Evolutionary conservation across 1,140 invertebrate species (phyloP).

Genomic region (Tetramorium simillimum): DNA sequence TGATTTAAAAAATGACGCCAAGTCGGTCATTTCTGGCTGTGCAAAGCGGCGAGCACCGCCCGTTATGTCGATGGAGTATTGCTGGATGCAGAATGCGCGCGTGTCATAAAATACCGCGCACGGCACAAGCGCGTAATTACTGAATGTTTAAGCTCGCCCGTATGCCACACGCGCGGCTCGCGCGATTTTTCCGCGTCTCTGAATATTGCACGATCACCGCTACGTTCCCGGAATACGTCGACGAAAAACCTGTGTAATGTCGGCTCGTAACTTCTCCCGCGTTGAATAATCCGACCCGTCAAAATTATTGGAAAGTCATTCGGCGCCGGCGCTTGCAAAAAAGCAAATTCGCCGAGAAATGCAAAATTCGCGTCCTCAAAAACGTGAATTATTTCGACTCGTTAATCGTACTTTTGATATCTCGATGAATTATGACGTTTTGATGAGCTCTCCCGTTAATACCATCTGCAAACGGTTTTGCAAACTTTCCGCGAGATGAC

Average conservation of each 20-base stretch:
- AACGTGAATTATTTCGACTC: slow-evolving; percentile 53
- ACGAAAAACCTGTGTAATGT: slow-evolving; percentile 40
- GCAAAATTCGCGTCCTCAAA: slow-evolving; percentile 42
- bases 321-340: slow-evolving; percentile 15
- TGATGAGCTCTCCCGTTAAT: slow-evolving; percentile 37
- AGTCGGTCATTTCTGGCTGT: slow-evolving; percentile 40
- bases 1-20: slow-evolving; percentile 9
- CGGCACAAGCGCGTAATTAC: slow-evolving; percentile 67
- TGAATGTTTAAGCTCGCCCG: slow-evolving; percentile 59
- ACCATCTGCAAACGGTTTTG: slow-evolving; percentile 13
- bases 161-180: slow-evolving; percentile 32
- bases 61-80: slow-evolving; percentile 67
- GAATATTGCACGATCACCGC: slow-evolving; percentile 45
- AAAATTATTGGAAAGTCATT: slow-evolving; percentile 61
- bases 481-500: neutral
- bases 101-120: slow-evolving; percentile 60
- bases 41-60: slow-evolving; percentile 40
- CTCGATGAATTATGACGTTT: slow-evolving; percentile 48
- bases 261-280: slow-evolving; percentile 40
- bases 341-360: slow-evolving; percentile 32
- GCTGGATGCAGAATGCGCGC: slow-evolving; percentile 58
- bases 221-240: slow-evolving; percentile 20
- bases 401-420: slow-evolving; percentile 49
- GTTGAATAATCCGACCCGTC: slow-evolving; percentile 55
- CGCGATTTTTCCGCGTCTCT: slow-evolving; percentile 48